Evolutionary conservation across 2,113 vertebrate genomes (phyloP).

Genomic region (Tachycineta bicolor): DNA sequence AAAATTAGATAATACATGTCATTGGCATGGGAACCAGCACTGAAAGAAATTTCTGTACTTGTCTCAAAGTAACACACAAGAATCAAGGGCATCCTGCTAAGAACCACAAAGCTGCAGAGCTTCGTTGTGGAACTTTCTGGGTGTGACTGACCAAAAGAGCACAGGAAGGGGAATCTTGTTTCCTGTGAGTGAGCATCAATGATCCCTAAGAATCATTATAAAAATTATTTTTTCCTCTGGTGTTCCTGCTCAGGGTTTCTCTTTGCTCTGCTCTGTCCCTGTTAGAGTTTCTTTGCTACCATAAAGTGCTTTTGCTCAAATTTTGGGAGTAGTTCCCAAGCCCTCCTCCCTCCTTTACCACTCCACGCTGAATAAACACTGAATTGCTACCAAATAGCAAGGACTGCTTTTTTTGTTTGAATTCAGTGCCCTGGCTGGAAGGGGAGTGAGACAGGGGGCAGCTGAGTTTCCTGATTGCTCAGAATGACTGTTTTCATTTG

Average conservation of each 20-base stretch:
- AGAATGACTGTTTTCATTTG: background rate
- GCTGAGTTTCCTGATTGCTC: background rate
- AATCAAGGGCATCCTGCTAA: background rate
- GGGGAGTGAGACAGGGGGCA: background rate
- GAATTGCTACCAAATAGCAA: background rate
- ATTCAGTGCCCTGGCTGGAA: background rate
- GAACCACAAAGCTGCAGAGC: background rate
- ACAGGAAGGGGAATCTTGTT: background rate
- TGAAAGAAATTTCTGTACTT: background rate
- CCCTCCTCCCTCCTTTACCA: background rate
- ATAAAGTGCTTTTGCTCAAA: background rate
- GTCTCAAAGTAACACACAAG: background rate
- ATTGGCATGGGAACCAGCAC: background rate
- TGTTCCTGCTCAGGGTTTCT: background rate
- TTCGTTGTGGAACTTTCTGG: background rate
- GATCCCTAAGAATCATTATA: background rate
- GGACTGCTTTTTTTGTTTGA: background rate
- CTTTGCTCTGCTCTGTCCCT: background rate
- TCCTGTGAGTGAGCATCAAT: background rate
- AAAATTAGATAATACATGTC: background rate
- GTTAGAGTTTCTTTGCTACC: background rate
- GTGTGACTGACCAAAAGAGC: background rate
- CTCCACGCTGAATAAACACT: background rate
- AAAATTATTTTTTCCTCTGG: background rate
- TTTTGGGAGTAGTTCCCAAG: background rate